A percentile compares a stretch with the other conserved stretches of the same genome.
Conservation (phyloP, 2,797 vertebrate genomes). For the Gila robusta region DNA sequence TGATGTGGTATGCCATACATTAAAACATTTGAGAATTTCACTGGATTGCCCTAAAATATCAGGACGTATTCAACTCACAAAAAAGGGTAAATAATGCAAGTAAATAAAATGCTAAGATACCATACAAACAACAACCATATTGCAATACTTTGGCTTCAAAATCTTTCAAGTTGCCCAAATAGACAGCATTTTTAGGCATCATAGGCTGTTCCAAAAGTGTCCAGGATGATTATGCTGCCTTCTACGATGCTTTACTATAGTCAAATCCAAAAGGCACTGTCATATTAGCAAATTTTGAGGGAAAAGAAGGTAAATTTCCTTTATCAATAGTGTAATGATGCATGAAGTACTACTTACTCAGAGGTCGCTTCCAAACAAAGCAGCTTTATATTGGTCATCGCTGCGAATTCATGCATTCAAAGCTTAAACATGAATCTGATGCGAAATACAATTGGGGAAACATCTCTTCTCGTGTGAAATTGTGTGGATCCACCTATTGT, state of each 20-base stretch:
- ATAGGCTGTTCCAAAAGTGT: not conserved
- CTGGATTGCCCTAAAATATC: constrained; percentile 65
- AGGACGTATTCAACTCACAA: not conserved
- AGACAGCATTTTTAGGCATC: not conserved
- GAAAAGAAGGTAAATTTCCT: not conserved
- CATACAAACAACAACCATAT: not conserved
- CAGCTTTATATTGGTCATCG: not conserved
- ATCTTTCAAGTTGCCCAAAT: not conserved
- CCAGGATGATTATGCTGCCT: not conserved
- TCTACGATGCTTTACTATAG: not conserved
- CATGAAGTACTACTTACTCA: not conserved
- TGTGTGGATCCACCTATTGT: not conserved
- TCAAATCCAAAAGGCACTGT: not conserved
- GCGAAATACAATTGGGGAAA: not conserved
- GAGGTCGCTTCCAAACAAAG: not conserved
- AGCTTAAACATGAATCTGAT: not conserved
- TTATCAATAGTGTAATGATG: not conserved
- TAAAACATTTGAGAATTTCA: not conserved
- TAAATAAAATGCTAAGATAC: not conserved
- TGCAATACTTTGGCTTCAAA: not conserved
- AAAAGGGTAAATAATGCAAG: not conserved
- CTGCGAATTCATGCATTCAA: not conserved
- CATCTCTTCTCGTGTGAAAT: not conserved
- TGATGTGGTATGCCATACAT: not conserved
- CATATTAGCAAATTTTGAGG: too few relatives aligned